Base-by-base conservation (phyloP, 1,140 invertebrate genomes). In the Papilio machaon region DNA sequence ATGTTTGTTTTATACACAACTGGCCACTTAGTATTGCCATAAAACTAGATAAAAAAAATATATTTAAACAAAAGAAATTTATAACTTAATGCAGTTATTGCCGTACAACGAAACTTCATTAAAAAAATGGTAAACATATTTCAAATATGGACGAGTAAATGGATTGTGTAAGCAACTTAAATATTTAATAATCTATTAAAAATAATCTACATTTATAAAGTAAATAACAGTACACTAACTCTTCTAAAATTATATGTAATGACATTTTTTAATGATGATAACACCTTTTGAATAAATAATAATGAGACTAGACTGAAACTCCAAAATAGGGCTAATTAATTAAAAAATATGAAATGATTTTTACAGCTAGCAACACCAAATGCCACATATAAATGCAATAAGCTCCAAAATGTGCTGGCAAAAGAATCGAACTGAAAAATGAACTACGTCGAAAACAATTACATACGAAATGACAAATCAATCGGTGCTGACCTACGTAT, bases 401-500 rank as follows among this genome's bases (percentile, higher is more conserved):
- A 79, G 77, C 77, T 79, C 60, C 17, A 67, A 46, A 78, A 64
- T 79, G 77, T 79, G 77, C 77, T 79, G 58, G 77, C 77, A 79
- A 79, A 79, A 38, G 58, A 79, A 67, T 46, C 2, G 80, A 86
- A 81, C 83, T 84, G 43, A 86, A 79, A 79, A 86, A 83, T 79
- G 73, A 84, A 79, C 85, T 81, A 85, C 58, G 74, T 78, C 60
- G 8, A 80, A 85, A 80, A 23, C 35, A 85, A 83, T 60, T 80
- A 91, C 84, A 85, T 84, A 85, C 84, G 85, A 88, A 81, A 85
- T 83, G 89, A 89, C 84, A 89, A 90, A 82, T 67, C 38, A 79
- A 79, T 79, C 80, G 84, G 91, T 93, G 96, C 96, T 97, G 96
- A 97, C 97, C 97, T 97, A 97, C 95, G 96, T 94, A 97, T 95